Conservation (phyloP, 2,888 invertebrate species). For the Busseola fusca region DNA sequence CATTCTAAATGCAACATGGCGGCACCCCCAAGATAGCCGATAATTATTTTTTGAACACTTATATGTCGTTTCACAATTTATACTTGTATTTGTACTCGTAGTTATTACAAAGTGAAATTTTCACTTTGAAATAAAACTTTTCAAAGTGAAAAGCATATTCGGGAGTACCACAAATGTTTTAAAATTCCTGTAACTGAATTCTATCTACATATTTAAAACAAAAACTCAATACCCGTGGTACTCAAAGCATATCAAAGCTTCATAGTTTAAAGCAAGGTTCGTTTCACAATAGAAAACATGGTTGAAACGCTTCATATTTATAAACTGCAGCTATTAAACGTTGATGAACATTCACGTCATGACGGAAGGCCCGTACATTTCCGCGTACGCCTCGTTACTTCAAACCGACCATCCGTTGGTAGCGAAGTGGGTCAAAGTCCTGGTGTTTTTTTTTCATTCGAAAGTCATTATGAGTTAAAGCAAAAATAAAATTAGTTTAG, state of each 20-base stretch:
- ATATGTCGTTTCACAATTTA: too few species aligned
- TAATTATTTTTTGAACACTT: too few species aligned
- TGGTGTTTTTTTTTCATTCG: slow-evolving; percentile 44
- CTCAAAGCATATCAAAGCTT: background rate
- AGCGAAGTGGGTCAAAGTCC: slow-evolving; percentile 44
- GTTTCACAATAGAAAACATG: slow-evolving; percentile 36
- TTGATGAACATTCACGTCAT: slow-evolving; percentile 44
- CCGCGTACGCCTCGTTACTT: slow-evolving; percentile 48
- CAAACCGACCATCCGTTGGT: slow-evolving; percentile 38
- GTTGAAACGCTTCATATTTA: slow-evolving; percentile 40
- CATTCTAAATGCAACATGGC: too few species aligned
- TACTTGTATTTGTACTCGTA: too few species aligned
- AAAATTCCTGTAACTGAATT: background rate
- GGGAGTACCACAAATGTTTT: background rate
- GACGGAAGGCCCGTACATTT: slow-evolving; percentile 29
- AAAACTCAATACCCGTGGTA: background rate
- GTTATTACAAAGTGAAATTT: too few species aligned
- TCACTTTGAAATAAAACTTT: too few species aligned
- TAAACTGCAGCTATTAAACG: slow-evolving; percentile 47
- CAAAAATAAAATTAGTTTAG: slow-evolving; percentile 41
- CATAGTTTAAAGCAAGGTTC: slow-evolving; percentile 6
- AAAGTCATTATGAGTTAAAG: slow-evolving; percentile 45
- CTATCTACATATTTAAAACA: background rate
- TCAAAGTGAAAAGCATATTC: background rate
- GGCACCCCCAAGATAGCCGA: too few species aligned